A percentile compares a stretch with the other conserved stretches of the same genome.
These are phyloP conservation scores for Ibidorhyncha struthersii DNA, from an alignment of 2,113 vertebrate species.

Conservation along the genomic window DNA sequence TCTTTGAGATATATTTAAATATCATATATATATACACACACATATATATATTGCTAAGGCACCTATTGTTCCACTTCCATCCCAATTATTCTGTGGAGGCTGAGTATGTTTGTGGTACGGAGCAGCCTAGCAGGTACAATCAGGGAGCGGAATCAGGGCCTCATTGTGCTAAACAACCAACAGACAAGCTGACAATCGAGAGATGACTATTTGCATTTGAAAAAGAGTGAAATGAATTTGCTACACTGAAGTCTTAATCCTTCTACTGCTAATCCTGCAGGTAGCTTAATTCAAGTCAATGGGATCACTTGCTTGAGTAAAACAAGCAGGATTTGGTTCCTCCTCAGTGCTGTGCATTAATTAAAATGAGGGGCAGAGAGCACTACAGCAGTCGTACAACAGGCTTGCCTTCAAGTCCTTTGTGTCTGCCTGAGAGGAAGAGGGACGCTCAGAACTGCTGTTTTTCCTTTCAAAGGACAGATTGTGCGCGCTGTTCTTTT, in stretches of 20 bases:
- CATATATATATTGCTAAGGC: background rate
- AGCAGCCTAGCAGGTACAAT: background rate
- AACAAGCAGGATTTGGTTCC: slow-evolving; percentile 22
- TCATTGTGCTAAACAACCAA: background rate
- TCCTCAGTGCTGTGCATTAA: background rate
- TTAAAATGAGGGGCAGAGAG: background rate
- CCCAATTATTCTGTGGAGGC: background rate
- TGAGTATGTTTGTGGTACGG: background rate
- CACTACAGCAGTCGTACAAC: background rate
- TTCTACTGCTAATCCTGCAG: slow-evolving; percentile 4
- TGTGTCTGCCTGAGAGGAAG: background rate
- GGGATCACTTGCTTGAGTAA: background rate
- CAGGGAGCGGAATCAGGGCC: background rate
- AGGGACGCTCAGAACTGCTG: background rate
- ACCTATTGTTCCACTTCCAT: background rate
- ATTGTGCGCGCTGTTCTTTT: background rate
- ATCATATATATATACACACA: background rate
- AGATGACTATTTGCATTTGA: slow-evolving; percentile 10
- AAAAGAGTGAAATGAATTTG: slow-evolving; percentile 31
- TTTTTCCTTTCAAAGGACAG: slow-evolving; percentile 12
- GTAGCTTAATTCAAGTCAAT: slow-evolving; percentile 34
- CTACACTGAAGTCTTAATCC: background rate
- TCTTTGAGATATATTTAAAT: background rate
- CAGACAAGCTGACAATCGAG: background rate
- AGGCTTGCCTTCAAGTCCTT: background rate